Conservation (phyloP, 1,140 invertebrate species). For the Megalopta genalis region DNA sequence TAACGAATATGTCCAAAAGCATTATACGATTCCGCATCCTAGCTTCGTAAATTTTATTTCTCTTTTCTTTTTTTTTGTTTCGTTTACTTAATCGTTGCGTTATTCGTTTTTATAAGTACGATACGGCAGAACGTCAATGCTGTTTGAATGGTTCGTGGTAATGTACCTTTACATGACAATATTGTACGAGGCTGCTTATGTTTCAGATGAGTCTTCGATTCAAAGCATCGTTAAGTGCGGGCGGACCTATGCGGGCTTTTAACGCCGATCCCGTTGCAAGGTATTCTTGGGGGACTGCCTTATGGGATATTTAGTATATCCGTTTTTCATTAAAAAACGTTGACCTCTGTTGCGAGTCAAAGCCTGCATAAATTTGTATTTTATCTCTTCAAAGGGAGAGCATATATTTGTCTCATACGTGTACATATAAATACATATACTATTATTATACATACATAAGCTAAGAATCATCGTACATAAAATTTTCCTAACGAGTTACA, state of each 20-base stretch:
- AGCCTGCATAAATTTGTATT: conserved; percentile 2
- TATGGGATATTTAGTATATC: conserved; percentile 75
- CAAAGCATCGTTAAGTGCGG: conserved; percentile 75
- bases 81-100: conserved; percentile 35
- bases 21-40: conserved; percentile 28
- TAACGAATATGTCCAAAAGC: conserved; percentile 13
- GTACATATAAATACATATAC: no score
- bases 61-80: no score
- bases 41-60: conserved; percentile 25
- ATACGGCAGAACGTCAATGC: conserved; percentile 54
- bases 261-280: conserved; percentile 79
- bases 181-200: conserved; percentile 80
- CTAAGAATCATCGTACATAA: neutral
- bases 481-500: conserved; percentile 8
- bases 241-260: conserved; percentile 76
- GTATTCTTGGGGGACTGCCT: conserved; percentile 80
- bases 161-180: conserved; percentile 55
- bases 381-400: no score
- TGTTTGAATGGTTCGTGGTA: conserved; percentile 63
- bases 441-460: neutral
- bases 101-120: conserved; percentile 35
- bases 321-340: conserved; percentile 40
- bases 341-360: conserved; percentile 20
- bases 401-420: no score
- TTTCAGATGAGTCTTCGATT: conserved; percentile 79